These are phyloP conservation scores for Drosophila willistoni DNA, from an alignment of 1,140 invertebrate genomes.

Conservation along the genomic window DNA sequence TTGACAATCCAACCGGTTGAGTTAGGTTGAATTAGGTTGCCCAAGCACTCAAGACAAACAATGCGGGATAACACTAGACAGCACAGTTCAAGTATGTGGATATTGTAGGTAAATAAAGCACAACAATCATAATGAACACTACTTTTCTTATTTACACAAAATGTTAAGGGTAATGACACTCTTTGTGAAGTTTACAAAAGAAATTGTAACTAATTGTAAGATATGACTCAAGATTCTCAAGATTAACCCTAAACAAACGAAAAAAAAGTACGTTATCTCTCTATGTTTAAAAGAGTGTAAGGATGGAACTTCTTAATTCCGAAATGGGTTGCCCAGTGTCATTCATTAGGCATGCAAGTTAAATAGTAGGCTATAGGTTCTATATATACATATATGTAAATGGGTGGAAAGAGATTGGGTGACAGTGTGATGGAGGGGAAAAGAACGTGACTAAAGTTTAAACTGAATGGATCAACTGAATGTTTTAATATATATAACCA, in stretches of 20 bases:
- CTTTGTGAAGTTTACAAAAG: no score
- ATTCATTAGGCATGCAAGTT: neutral
- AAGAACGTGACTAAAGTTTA: constrained; percentile 12
- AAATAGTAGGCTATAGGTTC: neutral
- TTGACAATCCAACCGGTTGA: constrained; percentile 7
- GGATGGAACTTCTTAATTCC: neutral
- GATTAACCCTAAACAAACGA: no score
- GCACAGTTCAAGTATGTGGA: neutral
- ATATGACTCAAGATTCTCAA: no score
- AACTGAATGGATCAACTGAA: constrained; percentile 1
- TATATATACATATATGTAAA: neutral
- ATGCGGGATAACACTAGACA: constrained; percentile 10
- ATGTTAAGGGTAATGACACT: no score
- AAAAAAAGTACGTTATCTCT: no score
- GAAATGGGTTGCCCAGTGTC: neutral
- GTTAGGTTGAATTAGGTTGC: neutral
- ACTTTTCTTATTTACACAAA: no score
- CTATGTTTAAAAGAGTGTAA: no score
- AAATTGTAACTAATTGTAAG: no score
- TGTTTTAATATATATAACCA: neutral
- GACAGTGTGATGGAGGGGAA: neutral
- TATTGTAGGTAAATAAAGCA: no score
- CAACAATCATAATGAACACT: no score
- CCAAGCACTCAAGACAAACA: constrained; percentile 6
- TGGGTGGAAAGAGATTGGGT: constrained; percentile 20